phyloP scores from a whole-genome alignment of 2,113 vertebrate species.

The Paramormyrops kingsleyae region DNA sequence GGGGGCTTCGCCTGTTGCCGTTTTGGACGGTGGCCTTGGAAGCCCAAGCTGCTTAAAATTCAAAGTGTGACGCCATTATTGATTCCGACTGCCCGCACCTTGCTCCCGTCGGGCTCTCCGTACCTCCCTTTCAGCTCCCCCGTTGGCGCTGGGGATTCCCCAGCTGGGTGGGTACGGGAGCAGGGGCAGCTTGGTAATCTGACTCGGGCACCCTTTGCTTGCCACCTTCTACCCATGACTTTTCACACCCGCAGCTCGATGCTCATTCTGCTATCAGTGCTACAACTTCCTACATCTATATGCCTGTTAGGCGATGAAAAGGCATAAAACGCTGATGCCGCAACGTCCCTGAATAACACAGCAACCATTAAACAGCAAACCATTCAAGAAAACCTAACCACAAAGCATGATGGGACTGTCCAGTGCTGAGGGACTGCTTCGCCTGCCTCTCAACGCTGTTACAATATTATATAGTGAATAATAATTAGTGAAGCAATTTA shows the following conservation, averaged over 20 bases:
- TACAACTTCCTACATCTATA: background rate
- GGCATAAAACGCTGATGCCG: background rate
- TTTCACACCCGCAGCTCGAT: background rate
- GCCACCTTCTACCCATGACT: background rate
- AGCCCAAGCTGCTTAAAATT: conserved; percentile 43
- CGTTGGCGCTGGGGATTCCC: background rate
- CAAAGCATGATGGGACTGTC: background rate
- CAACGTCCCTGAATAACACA: background rate
- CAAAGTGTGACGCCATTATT: conserved; percentile 33
- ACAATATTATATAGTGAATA: background rate
- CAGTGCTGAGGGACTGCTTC: background rate
- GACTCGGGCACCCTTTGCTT: background rate
- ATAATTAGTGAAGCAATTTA: conserved; percentile 8
- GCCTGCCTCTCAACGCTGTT: background rate
- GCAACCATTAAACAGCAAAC: background rate
- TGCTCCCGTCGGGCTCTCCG: conserved; percentile 3
- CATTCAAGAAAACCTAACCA: background rate
- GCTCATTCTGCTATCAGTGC: background rate
- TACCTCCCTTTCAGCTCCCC: background rate
- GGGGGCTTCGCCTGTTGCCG: conserved; percentile 3
- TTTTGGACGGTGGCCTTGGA: conserved; percentile 16
- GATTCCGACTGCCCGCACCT: conserved; percentile 30
- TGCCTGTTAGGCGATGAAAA: background rate
- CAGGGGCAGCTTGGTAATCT: background rate
- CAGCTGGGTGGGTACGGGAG: background rate